A percentile compares a stretch with the other conserved stretches of the same genome.
These are phyloP conservation scores for Dimorphilus gyrociliatus DNA, from an alignment of 2,888 invertebrate genomes.

Conservation along the genomic window DNA sequence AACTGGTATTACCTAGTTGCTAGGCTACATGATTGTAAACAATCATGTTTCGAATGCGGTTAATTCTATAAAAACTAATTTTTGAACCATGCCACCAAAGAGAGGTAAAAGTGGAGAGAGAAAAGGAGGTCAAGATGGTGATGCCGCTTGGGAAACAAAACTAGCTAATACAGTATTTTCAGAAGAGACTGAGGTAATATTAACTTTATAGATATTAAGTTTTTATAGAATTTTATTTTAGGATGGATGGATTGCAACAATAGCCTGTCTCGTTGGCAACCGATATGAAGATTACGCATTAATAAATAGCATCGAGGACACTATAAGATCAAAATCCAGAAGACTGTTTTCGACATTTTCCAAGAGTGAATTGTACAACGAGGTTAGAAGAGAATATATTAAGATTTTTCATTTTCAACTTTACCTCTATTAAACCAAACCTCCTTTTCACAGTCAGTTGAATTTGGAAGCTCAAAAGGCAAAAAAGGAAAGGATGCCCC, in stretches of 20 bases:
- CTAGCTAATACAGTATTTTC: too few relatives aligned
- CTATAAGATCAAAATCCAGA: constrained; percentile 20
- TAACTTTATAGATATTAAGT: too few relatives aligned
- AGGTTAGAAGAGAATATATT: constrained; percentile 3
- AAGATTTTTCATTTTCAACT: background rate
- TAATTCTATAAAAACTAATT: too few relatives aligned
- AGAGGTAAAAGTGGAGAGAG: constrained; percentile 9
- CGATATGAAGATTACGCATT: constrained; percentile 24
- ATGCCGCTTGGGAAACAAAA: constrained; percentile 4
- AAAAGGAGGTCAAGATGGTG: constrained; percentile 4
- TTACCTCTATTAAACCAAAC: background rate
- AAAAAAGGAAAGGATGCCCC: constrained; percentile 32
- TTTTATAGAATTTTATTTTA: constrained; percentile 9
- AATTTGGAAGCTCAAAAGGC: constrained; percentile 33
- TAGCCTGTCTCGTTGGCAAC: constrained; percentile 24
- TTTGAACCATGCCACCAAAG: too few relatives aligned
- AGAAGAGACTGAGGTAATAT: too few relatives aligned
- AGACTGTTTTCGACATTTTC: constrained; percentile 24
- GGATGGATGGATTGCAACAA: constrained; percentile 28
- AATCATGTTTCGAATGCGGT: too few relatives aligned
- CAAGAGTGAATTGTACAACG: constrained; percentile 18
- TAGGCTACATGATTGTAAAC: too few relatives aligned
- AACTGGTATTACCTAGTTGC: too few relatives aligned
- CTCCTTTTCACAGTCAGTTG: constrained; percentile 19
- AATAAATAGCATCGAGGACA: constrained; percentile 18